Base-by-base conservation (phyloP, 2,888 invertebrate genomes). In the Trisateles emortualis region DNA sequence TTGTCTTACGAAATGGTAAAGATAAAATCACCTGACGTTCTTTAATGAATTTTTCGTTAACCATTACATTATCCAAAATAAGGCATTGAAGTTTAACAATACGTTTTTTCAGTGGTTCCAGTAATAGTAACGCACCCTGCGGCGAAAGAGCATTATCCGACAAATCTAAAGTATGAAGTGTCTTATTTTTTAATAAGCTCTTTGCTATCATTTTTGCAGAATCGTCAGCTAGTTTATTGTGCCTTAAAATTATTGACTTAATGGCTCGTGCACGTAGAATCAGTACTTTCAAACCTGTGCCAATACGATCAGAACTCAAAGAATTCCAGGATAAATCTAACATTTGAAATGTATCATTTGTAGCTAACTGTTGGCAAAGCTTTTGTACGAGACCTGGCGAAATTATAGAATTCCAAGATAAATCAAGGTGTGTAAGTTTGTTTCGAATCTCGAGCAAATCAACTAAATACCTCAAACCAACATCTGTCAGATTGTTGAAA, bases 111-210 rank as follows among this genome's bases (percentile, higher is more conserved):
- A 85, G 56, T 4, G 54, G 64, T 3, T 26, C 36, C 0, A 87
- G 52, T 8, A 86, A 38, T 0, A 44, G 17, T 1, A 75, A 40
- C 0, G 84, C 84, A 38, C 83, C 83, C 0, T 48, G 17, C 1
- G 79, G 74, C 2, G 57, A 52, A 3, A 87, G 49, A 3, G 81
- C 81, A 54, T 87, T 87, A 47, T 57, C 67, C 0, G 87, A 87
- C 10, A 87, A 45, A 51, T 86, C 69, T 43, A 86, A 54, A 1
- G 74, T 76, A 1, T 49, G 38, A 0, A 86, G 52, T 13, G 64
- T 68, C n/a, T 59, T 65, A 1, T 76, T 74, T 3, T 55, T 64
- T 0, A 24, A 2, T 33, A 86, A 54, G 52, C 59, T 68, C 1
- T 13, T 30, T 1, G 49, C 65, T 10, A 85, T 74, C 1, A 54